These are phyloP conservation scores for Volucella inflata DNA, from an alignment of 2,888 invertebrate species.

Conservation along the genomic window DNA sequence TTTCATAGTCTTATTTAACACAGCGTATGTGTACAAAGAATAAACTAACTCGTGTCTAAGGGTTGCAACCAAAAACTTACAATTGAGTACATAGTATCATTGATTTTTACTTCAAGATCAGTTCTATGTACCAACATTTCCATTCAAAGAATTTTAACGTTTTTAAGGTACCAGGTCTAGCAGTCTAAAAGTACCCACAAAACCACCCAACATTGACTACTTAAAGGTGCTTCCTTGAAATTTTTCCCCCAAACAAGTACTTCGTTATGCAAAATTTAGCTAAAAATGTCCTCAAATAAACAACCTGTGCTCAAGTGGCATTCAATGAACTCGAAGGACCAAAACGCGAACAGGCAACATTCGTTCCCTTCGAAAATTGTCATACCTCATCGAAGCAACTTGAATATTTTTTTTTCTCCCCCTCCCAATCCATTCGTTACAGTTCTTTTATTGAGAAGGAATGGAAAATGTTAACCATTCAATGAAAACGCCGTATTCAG, in stretches of 20 bases:
- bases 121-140: no score
- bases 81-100: no score
- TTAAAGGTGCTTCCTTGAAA: slow-evolving; percentile 39
- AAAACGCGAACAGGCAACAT: slow-evolving; percentile 43
- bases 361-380: slow-evolving; percentile 39
- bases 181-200: no score
- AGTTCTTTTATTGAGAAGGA: slow-evolving; percentile 37
- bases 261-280: slow-evolving; percentile 68
- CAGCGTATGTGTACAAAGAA: no score
- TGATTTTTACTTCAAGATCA: no score
- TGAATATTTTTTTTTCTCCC: slow-evolving; percentile 34
- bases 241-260: slow-evolving; percentile 57
- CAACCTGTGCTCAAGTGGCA: slow-evolving; percentile 64
- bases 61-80: no score
- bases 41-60: no score
- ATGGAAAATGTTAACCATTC: neutral
- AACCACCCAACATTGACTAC: slow-evolving; percentile 6
- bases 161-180: no score
- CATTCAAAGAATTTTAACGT: no score
- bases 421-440: slow-evolving; percentile 26
- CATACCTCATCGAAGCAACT: slow-evolving; percentile 62
- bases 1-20: no score
- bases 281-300: slow-evolving; percentile 68
- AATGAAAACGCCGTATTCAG: no score
- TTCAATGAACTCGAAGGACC: slow-evolving; percentile 68